phyloP scores from a whole-genome alignment of 2,113 vertebrate genomes.

The Boulengeromyrus knoepffleri region DNA sequence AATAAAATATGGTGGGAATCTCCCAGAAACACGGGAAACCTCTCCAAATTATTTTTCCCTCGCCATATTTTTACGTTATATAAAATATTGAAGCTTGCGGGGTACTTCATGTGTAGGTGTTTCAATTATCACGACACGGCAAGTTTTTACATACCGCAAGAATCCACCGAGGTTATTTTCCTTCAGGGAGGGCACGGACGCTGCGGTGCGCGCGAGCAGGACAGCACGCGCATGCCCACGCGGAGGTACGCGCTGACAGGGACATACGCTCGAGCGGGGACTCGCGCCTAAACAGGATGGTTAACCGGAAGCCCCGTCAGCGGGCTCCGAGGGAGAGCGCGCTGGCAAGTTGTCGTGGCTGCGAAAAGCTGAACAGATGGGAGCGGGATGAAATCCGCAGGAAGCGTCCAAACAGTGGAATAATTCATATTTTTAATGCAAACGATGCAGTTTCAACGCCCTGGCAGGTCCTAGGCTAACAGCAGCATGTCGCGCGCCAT shows the following conservation, averaged over 20 bases:
- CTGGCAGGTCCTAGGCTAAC: neutral
- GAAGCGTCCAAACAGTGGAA: conserved; percentile 12
- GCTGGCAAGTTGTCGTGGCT: neutral
- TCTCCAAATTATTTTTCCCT: neutral
- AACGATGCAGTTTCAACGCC: conserved; percentile 1
- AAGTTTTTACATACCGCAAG: neutral
- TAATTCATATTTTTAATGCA: conserved; percentile 17
- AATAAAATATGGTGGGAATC: neutral
- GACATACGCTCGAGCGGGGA: neutral
- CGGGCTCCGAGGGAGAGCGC: neutral
- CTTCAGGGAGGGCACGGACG: neutral
- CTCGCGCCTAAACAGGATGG: neutral
- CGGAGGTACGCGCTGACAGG: neutral
- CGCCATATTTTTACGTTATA: neutral
- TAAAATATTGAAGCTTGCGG: neutral
- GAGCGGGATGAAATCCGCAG: neutral
- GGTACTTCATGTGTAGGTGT: neutral
- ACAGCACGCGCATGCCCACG: neutral
- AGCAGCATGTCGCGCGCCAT: neutral
- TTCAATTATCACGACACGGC: neutral
- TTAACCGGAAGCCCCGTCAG: neutral
- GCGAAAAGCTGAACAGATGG: conserved; percentile 15
- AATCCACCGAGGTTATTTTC: neutral
- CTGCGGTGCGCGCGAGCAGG: neutral
- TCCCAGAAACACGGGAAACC: neutral